Conservation (phyloP, 2,113 vertebrate species). For the Lepisosteus oculatus region DNA sequence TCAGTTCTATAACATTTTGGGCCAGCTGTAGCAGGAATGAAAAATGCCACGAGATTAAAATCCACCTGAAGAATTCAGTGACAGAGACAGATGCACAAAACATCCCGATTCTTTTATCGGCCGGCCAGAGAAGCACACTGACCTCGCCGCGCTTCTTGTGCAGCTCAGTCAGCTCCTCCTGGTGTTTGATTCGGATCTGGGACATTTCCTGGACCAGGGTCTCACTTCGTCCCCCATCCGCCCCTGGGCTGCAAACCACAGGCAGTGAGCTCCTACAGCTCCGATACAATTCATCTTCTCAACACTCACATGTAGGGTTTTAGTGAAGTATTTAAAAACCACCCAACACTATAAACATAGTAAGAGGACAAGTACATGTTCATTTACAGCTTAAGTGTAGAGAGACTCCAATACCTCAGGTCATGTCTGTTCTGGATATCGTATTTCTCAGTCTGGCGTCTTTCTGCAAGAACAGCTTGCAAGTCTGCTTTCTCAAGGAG, state of each 20-base stretch:
- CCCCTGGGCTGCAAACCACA: slow-evolving; percentile 58
- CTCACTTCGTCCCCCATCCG: slow-evolving; percentile 73
- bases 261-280: too few species aligned
- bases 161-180: slow-evolving; percentile 92
- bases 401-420: slow-evolving; percentile 64
- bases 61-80: not conserved
- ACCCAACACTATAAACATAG: too few species aligned
- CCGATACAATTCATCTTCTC: too few species aligned
- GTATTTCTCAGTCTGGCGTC: slow-evolving; percentile 88
- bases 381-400: too few species aligned
- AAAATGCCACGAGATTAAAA: not conserved
- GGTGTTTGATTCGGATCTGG: slow-evolving; percentile 87
- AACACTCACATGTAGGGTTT: too few species aligned
- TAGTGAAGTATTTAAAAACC: too few species aligned
- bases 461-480: slow-evolving; percentile 84
- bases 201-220: slow-evolving; percentile 85
- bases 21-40: slow-evolving; percentile 69
- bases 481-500: slow-evolving; percentile 91
- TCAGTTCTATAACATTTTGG: slow-evolving; percentile 91
- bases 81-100: not conserved
- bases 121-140: slow-evolving; percentile 13
- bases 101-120: not conserved
- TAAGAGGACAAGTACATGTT: too few species aligned
- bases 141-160: slow-evolving; percentile 98
- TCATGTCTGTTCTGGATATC: slow-evolving; percentile 85